Evolutionary conservation across 2,113 vertebrate genomes (phyloP), one percentile per base, ranked within the genome.

Genomic region (Damaliscus lunatus): DNA sequence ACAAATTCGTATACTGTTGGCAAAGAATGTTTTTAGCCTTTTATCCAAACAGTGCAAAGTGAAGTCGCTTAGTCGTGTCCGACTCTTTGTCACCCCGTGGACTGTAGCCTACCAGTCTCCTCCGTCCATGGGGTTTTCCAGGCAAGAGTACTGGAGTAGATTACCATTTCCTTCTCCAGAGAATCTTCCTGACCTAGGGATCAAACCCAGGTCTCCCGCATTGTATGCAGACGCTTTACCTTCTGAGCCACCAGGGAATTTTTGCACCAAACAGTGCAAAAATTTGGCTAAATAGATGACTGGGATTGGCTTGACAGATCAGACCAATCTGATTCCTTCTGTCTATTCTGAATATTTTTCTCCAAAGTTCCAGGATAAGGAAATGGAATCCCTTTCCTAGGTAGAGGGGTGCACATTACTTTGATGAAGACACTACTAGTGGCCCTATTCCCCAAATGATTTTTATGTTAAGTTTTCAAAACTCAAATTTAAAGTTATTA

Each of bases 131-230:
- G 64, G n/a, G 23, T 71, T 71, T 71, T 71, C n/a, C n/a, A 74
- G n/a, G n/a, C n/a, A 74, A 74, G 19, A 74, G 67, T 74, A 40
- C 36, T 74, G 67, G 67, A 25, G 67, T 40, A 36, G n/a, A 19
- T 40, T 74, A 19, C 67, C 67, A 74, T 74, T 74, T 40, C 36
- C 67, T 74, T 74, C 67, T 74, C 36, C 36, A 40, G 10, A 74
- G 21, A 19, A 40, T 40, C n/a, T 40, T 40, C 19, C 36, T 0
- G 0, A 74, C 11, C 10, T 11, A 25, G 19, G n/a, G 21, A 40
- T 40, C 0, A 0, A 74, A 74, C 36, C 67, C 19, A 23, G n/a
- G 19, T 74, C 67, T 74, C 67, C n/a, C 0, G 3, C 5, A 6
- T 23, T 40, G 67, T 74, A 74, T 36, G 67, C 36, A 40, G 67